Percentiles rank a stretch among this genome's conserved stretches.
These are phyloP conservation scores for Psammodynastes pulverulentus DNA, from an alignment of 2,113 vertebrate genomes.

Conservation along the genomic window DNA sequence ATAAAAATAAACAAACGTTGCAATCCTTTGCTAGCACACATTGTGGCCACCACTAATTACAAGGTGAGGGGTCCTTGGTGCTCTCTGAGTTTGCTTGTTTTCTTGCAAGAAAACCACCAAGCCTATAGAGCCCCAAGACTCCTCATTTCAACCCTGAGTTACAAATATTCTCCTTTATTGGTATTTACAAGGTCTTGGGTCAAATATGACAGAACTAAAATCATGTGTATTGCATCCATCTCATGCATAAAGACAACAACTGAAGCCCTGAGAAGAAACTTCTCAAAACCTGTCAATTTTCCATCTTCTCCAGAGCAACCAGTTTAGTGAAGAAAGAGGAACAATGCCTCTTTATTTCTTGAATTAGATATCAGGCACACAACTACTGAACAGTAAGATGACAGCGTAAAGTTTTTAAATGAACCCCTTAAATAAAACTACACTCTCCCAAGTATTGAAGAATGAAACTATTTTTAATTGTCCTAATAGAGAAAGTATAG, in stretches of 20 bases:
- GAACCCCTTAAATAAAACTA: neutral
- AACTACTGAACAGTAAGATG: neutral
- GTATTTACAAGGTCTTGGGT: neutral
- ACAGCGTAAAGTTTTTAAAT: neutral
- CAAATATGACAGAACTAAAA: neutral
- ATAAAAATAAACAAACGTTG: neutral
- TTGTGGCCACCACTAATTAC: neutral
- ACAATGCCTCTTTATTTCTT: neutral
- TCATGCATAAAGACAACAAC: neutral
- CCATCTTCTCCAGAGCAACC: neutral
- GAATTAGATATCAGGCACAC: neutral
- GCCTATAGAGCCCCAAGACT: neutral
- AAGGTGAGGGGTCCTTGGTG: neutral
- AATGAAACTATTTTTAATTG: neutral
- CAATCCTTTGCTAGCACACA: neutral
- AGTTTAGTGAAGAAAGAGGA: neutral
- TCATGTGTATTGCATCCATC: neutral
- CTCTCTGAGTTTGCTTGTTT: neutral
- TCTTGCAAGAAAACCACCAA: neutral
- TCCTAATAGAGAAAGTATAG: neutral
- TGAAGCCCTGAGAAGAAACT: neutral
- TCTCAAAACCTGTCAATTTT: neutral
- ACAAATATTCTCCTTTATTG: neutral
- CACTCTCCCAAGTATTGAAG: neutral
- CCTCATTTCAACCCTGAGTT: neutral